A percentile compares a stretch with the other conserved stretches of the same genome.
Evolutionary conservation across 2,113 vertebrate genomes (phyloP).

Genomic region (Eupsittula cactorum): DNA sequence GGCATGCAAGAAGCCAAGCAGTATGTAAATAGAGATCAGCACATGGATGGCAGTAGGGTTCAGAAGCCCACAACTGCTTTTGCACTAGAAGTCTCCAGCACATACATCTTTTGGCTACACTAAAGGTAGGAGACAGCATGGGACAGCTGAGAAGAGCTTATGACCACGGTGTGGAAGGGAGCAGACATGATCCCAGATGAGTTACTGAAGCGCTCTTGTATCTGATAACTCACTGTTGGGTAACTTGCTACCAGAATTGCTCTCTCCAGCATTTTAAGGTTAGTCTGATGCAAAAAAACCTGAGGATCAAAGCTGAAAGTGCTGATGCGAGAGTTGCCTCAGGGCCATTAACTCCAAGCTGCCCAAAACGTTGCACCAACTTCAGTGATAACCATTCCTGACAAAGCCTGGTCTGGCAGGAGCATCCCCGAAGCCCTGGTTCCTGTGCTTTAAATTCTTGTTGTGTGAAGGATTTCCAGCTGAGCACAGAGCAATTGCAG

Average conservation of each 20-base stretch:
- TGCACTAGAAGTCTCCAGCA: not conserved
- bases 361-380: not conserved
- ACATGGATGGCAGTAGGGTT: not conserved
- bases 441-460: not conserved
- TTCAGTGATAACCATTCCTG: not conserved
- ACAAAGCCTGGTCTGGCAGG: not conserved
- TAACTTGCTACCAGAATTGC: not conserved
- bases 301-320: not conserved
- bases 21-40: not conserved
- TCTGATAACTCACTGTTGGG: not conserved
- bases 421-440: not conserved
- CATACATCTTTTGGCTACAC: not conserved
- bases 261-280: not conserved
- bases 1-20: not conserved
- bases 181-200: not conserved
- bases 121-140: not conserved
- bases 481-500: not conserved
- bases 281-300: not conserved
- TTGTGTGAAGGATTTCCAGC: not conserved
- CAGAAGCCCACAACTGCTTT: not conserved
- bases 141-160: not conserved
- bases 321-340: not conserved
- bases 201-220: not conserved
- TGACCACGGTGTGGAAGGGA: not conserved
- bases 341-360: not conserved